phyloP scores from a whole-genome alignment of 2,888 invertebrate genomes.

The Sphaerophoria taeniata region DNA sequence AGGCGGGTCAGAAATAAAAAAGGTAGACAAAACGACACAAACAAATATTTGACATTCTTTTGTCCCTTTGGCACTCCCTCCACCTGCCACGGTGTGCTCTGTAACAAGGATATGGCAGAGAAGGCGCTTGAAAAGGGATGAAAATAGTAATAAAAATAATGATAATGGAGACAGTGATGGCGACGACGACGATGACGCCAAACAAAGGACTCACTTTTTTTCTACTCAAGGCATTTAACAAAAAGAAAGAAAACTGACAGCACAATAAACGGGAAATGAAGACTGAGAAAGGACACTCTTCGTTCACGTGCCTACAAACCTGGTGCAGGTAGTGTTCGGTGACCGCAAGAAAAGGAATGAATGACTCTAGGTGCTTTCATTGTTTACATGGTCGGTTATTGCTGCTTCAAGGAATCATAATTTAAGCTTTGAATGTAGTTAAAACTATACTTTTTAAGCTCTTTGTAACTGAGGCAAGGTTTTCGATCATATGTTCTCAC shows the following conservation, averaged over 20 bases:
- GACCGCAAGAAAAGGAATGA: too few relatives aligned
- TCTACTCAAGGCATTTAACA: not conserved
- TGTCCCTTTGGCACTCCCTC: not conserved
- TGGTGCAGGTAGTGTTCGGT: constrained; percentile 26
- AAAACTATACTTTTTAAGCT: too few relatives aligned
- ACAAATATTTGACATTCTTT: constrained; percentile 7
- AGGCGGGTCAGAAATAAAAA: constrained; percentile 15
- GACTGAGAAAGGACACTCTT: constrained; percentile 23
- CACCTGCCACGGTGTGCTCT: too few relatives aligned
- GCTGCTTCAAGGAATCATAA: too few relatives aligned
- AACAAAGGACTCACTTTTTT: constrained; percentile 56
- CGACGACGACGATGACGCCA: constrained; percentile 50
- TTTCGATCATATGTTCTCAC: too few relatives aligned
- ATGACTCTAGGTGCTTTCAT: too few relatives aligned
- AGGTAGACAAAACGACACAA: not conserved
- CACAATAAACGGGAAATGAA: constrained; percentile 15
- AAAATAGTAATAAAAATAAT: constrained; percentile 67
- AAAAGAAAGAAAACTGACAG: constrained; percentile 2
- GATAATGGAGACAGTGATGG: constrained; percentile 50
- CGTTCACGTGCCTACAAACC: constrained; percentile 49
- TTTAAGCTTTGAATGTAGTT: too few relatives aligned
- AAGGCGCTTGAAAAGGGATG: constrained; percentile 58
- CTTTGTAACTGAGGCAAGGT: too few relatives aligned
- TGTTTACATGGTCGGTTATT: too few relatives aligned
- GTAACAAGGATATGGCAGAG: constrained; percentile 24